Base-by-base conservation (phyloP, 1,140 invertebrate genomes). In the Phenacoccus solenopsis region DNA sequence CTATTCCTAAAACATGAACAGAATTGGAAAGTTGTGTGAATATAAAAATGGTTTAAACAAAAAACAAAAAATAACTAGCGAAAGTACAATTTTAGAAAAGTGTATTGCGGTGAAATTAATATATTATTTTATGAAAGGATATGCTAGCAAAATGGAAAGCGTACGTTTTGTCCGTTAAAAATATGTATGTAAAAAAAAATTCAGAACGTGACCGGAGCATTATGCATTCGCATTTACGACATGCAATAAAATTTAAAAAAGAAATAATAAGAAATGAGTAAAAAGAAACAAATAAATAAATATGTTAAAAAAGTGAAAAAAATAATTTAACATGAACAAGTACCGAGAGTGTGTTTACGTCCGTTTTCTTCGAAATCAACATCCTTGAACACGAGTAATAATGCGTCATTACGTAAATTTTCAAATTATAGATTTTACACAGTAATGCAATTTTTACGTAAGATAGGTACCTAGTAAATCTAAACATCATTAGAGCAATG, bases 291-390 rank as follows among this genome's bases (percentile, higher is more conserved):
- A 64, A 25, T 64, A 64, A 64, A 30, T 3, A 68, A 68, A n/a
- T n/a, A n/a, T n/a, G n/a, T n/a, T n/a, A n/a, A n/a, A 28, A 67
- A 24, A 10, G 20, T 68, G 20, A 70, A 56, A 57, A 30, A 27
- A 57, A 70, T 1, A 3, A 27, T 21, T 32, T 70, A 49, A 49
- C 5, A n/a, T 49, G 38, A 49, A 49, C 38, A 25, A 64, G 64
- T 70, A 72, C 81, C 82, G 78, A 84, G 83, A 78, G 84, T 80
- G 79, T 82, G 83, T 81, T 81, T 84, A 79, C 85, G 81, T 83
- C 84, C 85, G 82, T 83, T 85, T 80, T 82, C 82, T 78, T 84
- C 81, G 77, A 83, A 83, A 80, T 85, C 82, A 76, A 81, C 82
- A 73, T 76, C 74, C 74, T 75, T 74, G 59, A 75, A 75, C 72